Conservation (phyloP, 2,797 vertebrate species). For the Acanthornis magna region DNA sequence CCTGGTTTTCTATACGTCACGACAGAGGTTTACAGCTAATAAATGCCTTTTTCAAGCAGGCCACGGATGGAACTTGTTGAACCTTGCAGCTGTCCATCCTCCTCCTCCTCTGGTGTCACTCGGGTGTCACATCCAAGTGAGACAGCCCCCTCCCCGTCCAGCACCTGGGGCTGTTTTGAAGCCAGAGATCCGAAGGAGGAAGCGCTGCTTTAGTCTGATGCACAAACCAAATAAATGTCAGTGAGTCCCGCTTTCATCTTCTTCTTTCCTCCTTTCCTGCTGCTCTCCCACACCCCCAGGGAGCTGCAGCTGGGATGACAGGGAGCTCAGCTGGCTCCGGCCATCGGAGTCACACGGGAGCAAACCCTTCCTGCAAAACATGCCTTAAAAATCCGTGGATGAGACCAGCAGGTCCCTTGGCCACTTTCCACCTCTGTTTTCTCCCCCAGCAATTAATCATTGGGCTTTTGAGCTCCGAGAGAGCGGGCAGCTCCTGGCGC, state of each 20-base stretch:
- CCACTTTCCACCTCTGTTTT: not conserved
- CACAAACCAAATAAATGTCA: conserved; percentile 32
- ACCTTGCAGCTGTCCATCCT: not conserved
- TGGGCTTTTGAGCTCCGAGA: not conserved
- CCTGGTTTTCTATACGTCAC: not conserved
- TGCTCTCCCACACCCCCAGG: not conserved
- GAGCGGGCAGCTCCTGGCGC: not conserved
- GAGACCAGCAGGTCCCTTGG: not conserved
- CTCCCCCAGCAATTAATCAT: rapidly evolving
- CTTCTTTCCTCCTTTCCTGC: not conserved
- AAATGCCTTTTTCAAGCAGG: conserved; percentile 42
- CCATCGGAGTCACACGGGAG: not conserved
- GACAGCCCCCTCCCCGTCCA: not conserved
- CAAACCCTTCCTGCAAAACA: conserved; percentile 15
- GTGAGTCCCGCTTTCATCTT: not conserved
- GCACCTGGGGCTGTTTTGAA: not conserved
- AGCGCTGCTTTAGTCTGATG: not conserved
- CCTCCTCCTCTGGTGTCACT: not conserved
- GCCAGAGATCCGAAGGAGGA: conserved; percentile 6
- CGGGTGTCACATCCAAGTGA: not conserved
- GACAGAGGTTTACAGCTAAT: conserved; percentile 51
- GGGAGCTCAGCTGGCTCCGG: not conserved
- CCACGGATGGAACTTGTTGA: not conserved
- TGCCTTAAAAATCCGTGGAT: conserved; percentile 32
- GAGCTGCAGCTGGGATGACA: not conserved